phyloP scores from a whole-genome alignment of 2,113 vertebrate genomes.

The Capreolus pygargus region DNA sequence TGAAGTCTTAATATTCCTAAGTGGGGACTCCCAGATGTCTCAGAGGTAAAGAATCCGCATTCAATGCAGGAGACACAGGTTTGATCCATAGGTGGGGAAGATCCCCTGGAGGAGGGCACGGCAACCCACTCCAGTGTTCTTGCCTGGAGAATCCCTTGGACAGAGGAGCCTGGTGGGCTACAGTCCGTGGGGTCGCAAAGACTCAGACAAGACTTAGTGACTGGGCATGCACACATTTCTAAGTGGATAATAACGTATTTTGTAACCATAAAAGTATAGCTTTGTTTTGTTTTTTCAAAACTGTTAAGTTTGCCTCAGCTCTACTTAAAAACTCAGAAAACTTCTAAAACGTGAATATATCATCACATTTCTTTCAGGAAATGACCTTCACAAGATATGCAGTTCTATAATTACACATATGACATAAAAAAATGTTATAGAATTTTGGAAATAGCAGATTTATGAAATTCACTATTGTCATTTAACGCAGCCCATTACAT shows the following conservation, averaged over 20 bases:
- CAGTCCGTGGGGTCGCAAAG: rapidly evolving
- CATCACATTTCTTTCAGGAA: not conserved
- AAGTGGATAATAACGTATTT: not conserved
- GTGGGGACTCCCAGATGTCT: not conserved
- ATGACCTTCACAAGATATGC: not conserved
- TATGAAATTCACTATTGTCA: not conserved
- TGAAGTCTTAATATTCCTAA: not conserved
- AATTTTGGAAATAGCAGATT: not conserved
- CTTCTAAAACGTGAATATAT: not conserved
- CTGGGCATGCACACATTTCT: not conserved
- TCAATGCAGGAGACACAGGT: rapidly evolving
- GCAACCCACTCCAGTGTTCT: not conserved
- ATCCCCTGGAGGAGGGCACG: not conserved
- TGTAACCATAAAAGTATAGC: not conserved
- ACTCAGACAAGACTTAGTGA: not conserved
- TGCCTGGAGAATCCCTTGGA: not conserved
- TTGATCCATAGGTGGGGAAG: not conserved
- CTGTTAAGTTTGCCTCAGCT: not conserved
- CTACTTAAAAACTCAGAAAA: not conserved
- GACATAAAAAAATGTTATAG: not conserved
- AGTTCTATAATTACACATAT: not conserved
- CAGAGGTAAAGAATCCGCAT: not conserved
- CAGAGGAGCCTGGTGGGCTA: not conserved
- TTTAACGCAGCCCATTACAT: not conserved
- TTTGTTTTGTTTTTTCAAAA: not conserved